phyloP scores from a whole-genome alignment of 1,140 invertebrate genomes.

The Drosophila grimshawi region DNA sequence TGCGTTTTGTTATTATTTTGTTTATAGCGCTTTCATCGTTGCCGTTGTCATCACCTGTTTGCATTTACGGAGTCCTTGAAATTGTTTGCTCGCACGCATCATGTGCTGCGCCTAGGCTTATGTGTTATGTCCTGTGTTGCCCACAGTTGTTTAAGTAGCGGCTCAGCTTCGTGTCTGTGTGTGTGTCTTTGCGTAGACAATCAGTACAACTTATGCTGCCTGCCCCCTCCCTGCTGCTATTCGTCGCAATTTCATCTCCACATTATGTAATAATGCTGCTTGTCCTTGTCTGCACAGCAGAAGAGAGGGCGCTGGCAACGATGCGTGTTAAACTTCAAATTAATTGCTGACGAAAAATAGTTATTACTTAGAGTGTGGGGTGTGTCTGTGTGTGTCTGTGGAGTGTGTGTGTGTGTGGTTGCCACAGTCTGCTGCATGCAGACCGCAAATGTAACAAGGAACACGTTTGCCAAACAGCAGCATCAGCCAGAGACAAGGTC shows the following conservation, averaged over 20 bases:
- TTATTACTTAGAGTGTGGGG: constrained; percentile 33
- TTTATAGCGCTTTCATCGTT: constrained; percentile 59
- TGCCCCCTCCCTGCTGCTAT: background rate
- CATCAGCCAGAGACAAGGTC: constrained; percentile 38
- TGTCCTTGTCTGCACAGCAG: constrained; percentile 8
- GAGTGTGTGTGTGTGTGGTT: constrained; percentile 12
- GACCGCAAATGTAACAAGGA: constrained; percentile 71
- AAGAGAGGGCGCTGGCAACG: constrained; percentile 8
- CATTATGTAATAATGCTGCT: constrained; percentile 65
- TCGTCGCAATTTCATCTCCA: background rate
- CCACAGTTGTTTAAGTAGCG: constrained; percentile 47
- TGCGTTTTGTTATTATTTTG: constrained; percentile 78
- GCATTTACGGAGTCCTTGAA: constrained; percentile 80
- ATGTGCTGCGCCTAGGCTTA: constrained; percentile 49
- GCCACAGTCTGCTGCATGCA: constrained; percentile 54
- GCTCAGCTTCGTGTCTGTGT: constrained; percentile 8
- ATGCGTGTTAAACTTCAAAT: constrained; percentile 72
- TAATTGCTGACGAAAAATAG: constrained; percentile 76
- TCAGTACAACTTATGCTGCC: background rate
- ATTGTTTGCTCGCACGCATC: constrained; percentile 30
- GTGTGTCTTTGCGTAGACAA: constrained; percentile 27
- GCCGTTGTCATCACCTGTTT: constrained; percentile 80
- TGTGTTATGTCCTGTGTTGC: constrained; percentile 29
- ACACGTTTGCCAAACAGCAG: constrained; percentile 58
- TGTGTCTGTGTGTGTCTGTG: constrained; percentile 3